Evolutionary conservation across 1,140 invertebrate genomes (phyloP).

Genomic region (Meloidogyne chitwoodi): DNA sequence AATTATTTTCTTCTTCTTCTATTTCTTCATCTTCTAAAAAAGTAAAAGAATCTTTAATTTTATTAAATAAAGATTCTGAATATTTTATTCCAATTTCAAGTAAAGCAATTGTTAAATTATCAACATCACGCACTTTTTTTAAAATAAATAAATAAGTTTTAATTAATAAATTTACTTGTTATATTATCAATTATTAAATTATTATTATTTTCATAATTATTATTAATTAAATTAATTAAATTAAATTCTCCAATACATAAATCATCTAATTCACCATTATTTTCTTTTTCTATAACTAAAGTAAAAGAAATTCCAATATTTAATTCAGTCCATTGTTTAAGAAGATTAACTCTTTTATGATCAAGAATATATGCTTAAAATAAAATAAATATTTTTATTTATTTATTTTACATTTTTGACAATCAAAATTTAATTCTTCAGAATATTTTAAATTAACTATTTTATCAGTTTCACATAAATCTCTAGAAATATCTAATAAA

Average conservation of each 20-base stretch:
- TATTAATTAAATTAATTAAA: conserved; percentile 17
- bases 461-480: conserved; percentile 40
- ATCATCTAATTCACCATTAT: conserved; percentile 28
- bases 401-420: conserved; percentile 30
- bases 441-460: conserved; percentile 25
- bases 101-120: conserved; percentile 20
- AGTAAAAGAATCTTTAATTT: background rate
- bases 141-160: background rate
- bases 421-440: conserved; percentile 34
- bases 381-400: background rate
- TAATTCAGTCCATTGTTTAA: conserved; percentile 47
- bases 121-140: conserved; percentile 26
- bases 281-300: conserved; percentile 19
- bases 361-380: conserved; percentile 45
- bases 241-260: conserved; percentile 27
- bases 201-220: background rate
- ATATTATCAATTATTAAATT: conserved; percentile 1
- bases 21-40: conserved; percentile 1
- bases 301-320: conserved; percentile 33
- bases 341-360: conserved; percentile 31
- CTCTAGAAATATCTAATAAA: conserved; percentile 42
- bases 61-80: conserved; percentile 14
- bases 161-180: background rate
- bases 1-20: background rate
- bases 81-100: conserved; percentile 21